Base-by-base conservation (phyloP, 1,140 invertebrate species). In the Xylocopa sonorina region DNA sequence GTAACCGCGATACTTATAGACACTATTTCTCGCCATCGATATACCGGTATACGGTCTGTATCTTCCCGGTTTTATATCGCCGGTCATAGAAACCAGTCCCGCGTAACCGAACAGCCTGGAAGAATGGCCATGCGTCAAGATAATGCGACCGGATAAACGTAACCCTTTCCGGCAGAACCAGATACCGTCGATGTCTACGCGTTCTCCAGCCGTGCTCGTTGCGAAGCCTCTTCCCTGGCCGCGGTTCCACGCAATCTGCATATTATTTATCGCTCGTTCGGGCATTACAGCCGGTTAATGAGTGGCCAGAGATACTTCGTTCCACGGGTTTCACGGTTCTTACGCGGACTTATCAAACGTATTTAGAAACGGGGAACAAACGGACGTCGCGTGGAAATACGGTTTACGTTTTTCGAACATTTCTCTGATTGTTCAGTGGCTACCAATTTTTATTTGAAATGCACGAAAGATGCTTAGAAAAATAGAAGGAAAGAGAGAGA, bases 71-170 rank as follows among this genome's bases (percentile, higher is more conserved):
- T 84, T 84, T 83, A 86, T 81, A 77, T 71, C 84, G 50, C 48
- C 53, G 46, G 51, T 76, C 81, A 74, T 79, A 77, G 79, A 84
- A n/a, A 87, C 85, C 85, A 87, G 85, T 87, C 81, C 73, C 41
- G 64, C 66, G 75, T 86, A 85, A 85, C 79, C 75, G 82, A 84
- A 81, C 78, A 80, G 81, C 73, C 32, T 66, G 53, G 81, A 87
- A 87, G 85, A 85, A 86, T 82, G 80, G 73, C 63, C 79, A 80
- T 81, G 80, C 82, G 81, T 88, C 87, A 82, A 89, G 83, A 82
- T 81, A 79, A 83, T 85, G 80, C 81, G 67, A 82, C 78, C 53
- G 87, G 88, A 88, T 89, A 88, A 90, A 88, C 83, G 81, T 81
- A 86, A 88, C 83, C 84, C 81, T 87, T 87, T 86, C 83, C 82